Evolutionary conservation across 2,113 vertebrate species (phyloP).

Genomic region (Neoarius graeffei): DNA sequence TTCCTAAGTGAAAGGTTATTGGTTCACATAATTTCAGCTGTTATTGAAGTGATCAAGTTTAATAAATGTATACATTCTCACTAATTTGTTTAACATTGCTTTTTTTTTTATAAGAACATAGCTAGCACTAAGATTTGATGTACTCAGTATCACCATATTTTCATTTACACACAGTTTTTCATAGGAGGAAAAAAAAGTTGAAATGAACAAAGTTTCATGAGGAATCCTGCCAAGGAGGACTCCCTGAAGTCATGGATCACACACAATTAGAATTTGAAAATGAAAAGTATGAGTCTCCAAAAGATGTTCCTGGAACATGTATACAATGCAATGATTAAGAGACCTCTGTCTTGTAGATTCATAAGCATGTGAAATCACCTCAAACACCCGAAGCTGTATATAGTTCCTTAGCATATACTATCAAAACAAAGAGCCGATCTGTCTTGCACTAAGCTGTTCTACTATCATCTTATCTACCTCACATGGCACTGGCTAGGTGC

Average conservation of each 20-base stretch:
- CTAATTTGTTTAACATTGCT: neutral
- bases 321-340: neutral
- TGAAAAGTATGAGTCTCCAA: neutral
- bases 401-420: neutral
- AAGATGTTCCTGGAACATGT: neutral
- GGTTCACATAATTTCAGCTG: neutral
- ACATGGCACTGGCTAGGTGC: neutral
- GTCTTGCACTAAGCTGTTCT: neutral
- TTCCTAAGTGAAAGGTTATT: neutral
- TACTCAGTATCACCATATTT: neutral
- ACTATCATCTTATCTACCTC: neutral
- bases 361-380: neutral
- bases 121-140: neutral
- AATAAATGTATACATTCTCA: neutral
- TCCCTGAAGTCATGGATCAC: neutral
- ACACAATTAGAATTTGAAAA: neutral
- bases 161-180: neutral
- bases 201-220: neutral
- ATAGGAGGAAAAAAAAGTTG: neutral
- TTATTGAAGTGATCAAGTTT: no score
- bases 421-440: neutral
- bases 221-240: neutral
- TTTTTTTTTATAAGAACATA: neutral
- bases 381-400: neutral
- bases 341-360: neutral